A percentile compares a stretch with the other conserved stretches of the same genome.
These are phyloP conservation scores for Presbytis comata DNA, from an alignment of 2,797 vertebrate species.

Conservation along the genomic window DNA sequence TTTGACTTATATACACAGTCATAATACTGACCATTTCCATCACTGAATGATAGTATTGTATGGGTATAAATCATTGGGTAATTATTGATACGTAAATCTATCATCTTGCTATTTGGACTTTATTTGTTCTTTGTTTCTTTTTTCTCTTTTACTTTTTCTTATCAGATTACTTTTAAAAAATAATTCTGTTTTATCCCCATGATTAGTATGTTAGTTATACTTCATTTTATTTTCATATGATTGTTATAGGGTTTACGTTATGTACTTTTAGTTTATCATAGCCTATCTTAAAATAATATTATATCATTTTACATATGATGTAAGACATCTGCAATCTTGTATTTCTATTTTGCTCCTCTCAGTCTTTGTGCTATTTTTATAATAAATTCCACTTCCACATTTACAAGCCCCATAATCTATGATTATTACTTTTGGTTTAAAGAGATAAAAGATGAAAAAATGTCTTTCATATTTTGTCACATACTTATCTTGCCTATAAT, in stretches of 20 bases:
- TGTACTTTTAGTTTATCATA: neutral
- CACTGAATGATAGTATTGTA: neutral
- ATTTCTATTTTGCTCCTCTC: neutral
- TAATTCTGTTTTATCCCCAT: neutral
- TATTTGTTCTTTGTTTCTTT: slow-evolving; percentile 32
- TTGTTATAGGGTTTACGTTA: neutral
- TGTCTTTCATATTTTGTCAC: neutral
- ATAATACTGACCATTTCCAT: neutral
- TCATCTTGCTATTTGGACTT: neutral
- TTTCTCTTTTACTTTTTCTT: slow-evolving; percentile 8
- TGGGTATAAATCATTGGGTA: neutral
- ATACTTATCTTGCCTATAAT: neutral
- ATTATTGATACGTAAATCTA: neutral
- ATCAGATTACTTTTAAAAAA: neutral
- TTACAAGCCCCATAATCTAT: neutral
- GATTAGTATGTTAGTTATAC: neutral
- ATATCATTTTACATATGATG: neutral
- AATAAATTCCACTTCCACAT: neutral
- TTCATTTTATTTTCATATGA: slow-evolving; percentile 2
- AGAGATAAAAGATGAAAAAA: neutral
- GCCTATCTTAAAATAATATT: slow-evolving; percentile 15
- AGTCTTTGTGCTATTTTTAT: neutral
- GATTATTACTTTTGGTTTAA: slow-evolving; percentile 23
- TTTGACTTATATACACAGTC: neutral
- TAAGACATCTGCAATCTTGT: neutral